Evolutionary conservation across 2,113 vertebrate genomes (phyloP).

Genomic region (Theristicus caerulescens): DNA sequence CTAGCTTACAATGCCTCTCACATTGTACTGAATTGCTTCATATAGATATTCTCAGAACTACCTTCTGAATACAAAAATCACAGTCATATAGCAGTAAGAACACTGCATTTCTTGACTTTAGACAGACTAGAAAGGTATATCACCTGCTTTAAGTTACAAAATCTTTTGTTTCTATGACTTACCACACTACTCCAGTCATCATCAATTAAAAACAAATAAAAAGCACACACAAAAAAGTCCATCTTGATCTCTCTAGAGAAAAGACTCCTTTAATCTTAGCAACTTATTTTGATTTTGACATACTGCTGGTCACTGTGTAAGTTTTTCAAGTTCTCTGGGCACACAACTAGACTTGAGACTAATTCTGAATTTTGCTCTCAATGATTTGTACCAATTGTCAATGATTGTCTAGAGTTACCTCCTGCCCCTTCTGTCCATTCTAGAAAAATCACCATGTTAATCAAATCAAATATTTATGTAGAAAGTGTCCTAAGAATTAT

Average conservation of each 20-base stretch:
- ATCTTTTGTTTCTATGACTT: not conserved
- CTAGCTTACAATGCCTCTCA: not conserved
- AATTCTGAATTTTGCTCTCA: not conserved
- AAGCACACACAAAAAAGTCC: not conserved
- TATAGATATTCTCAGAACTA: not conserved
- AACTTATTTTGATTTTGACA: not conserved
- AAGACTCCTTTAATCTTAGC: not conserved
- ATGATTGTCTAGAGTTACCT: not conserved
- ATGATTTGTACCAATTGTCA: not conserved
- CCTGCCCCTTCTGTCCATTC: not conserved
- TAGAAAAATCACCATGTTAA: not conserved
- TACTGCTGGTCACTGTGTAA: not conserved
- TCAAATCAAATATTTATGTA: not conserved
- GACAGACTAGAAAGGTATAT: not conserved
- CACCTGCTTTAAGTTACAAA: not conserved
- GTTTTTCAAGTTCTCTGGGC: not conserved
- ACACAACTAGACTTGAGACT: not conserved
- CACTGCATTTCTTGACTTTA: not conserved
- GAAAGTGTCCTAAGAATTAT: not conserved
- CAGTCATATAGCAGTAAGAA: not conserved
- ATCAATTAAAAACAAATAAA: not conserved
- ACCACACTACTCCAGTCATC: not conserved
- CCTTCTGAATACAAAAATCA: not conserved
- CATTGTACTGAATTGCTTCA: not conserved
- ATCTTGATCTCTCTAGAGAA: not conserved